phyloP scores from a whole-genome alignment of 2,797 vertebrate species.

The Tinamus major region DNA sequence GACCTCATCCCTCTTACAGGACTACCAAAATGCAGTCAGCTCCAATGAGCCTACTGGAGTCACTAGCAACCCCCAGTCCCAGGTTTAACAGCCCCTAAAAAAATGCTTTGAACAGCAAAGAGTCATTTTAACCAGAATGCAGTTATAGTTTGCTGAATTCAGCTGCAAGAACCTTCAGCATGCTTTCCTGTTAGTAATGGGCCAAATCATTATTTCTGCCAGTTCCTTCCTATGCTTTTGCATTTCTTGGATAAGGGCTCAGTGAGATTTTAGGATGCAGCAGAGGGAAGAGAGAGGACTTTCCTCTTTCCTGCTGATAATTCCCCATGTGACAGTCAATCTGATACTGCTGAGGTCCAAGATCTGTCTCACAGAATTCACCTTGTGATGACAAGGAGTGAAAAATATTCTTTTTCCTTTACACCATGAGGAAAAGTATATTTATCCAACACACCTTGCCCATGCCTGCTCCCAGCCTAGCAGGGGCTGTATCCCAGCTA shows the following conservation, averaged over 20 bases:
- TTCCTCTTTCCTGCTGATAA: conserved; percentile 24
- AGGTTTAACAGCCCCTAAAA: neutral
- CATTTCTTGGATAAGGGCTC: neutral
- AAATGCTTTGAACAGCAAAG: neutral
- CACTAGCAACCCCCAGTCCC: neutral
- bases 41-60: neutral
- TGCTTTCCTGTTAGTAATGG: neutral
- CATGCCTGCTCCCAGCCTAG: accelerated
- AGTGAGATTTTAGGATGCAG: conserved; percentile 18
- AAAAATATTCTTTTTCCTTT: neutral
- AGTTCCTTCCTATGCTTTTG: neutral
- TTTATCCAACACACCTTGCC: neutral
- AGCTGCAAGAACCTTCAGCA: neutral
- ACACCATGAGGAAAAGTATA: neutral
- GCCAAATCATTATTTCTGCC: neutral
- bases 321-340: conserved; percentile 13
- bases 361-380: neutral
- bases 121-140: neutral
- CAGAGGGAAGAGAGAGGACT: accelerated
- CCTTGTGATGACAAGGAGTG: neutral
- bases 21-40: neutral
- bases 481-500: neutral
- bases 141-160: neutral
- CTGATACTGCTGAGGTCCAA: neutral
- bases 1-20: neutral